Percentiles rank a stretch among this genome's conserved stretches.
Conservation (phyloP, 2,797 vertebrate genomes). For the Siniperca obscura region DNA sequence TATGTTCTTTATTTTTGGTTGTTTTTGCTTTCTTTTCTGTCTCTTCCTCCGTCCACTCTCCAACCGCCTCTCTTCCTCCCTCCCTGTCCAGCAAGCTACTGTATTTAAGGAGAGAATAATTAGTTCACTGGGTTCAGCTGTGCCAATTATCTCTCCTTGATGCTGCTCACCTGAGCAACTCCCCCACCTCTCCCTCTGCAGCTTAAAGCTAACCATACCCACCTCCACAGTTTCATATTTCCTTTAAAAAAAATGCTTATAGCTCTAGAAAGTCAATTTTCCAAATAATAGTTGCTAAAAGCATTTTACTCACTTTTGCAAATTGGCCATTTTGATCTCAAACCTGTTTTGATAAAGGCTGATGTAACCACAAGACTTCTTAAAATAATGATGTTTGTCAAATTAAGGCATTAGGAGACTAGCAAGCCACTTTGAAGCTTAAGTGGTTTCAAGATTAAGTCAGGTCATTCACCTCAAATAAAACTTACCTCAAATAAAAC, state of each 20-base stretch:
- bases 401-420: slow-evolving; percentile 22
- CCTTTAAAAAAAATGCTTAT: not conserved
- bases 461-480: slow-evolving; percentile 6
- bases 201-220: no score
- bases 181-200: no score
- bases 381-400: slow-evolving; percentile 17
- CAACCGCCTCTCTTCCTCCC: no score
- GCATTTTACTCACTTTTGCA: not conserved
- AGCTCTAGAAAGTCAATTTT: not conserved
- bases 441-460: slow-evolving; percentile 9
- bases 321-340: not conserved
- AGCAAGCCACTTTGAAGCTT: slow-evolving; percentile 10
- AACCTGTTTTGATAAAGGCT: slow-evolving; percentile 1
- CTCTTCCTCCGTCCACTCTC: no score
- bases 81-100: no score
- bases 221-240: not conserved
- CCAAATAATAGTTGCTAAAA: not conserved
- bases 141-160: no score
- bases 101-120: no score
- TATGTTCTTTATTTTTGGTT: no score
- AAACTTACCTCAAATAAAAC: slow-evolving; percentile 2
- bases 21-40: no score
- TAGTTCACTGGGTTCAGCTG: no score
- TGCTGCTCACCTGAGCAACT: no score
- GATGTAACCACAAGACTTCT: not conserved